phyloP scores from a whole-genome alignment of 2,797 vertebrate species.

The Eremophila alpestris region DNA sequence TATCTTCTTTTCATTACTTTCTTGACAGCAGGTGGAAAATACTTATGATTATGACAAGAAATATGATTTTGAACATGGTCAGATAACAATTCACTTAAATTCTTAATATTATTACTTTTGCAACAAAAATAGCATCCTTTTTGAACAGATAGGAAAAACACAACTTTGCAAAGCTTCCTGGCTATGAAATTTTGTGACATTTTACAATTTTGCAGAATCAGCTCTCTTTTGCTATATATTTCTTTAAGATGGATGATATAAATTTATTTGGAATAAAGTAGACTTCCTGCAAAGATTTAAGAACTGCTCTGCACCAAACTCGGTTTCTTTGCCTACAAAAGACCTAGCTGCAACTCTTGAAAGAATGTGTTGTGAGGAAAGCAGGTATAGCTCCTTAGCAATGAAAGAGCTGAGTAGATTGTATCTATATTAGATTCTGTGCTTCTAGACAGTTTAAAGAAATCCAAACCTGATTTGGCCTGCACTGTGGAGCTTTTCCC shows the following conservation, averaged over 20 bases:
- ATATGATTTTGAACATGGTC: neutral
- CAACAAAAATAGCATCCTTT: neutral
- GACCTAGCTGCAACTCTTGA: neutral
- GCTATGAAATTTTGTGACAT: neutral
- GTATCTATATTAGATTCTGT: slow-evolving; percentile 21
- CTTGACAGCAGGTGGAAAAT: neutral
- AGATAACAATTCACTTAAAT: neutral
- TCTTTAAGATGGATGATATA: neutral
- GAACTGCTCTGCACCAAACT: neutral
- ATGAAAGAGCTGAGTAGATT: neutral
- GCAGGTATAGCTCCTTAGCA: neutral
- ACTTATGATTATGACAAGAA: neutral
- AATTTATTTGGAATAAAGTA: neutral
- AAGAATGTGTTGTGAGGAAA: neutral
- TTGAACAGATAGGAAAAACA: neutral
- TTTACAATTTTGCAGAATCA: neutral
- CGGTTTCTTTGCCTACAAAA: neutral
- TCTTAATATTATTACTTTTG: neutral
- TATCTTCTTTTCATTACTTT: neutral
- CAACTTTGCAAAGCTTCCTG: neutral
- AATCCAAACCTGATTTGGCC: neutral
- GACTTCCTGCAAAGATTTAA: neutral
- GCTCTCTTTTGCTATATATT: neutral
- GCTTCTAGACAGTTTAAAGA: slow-evolving; percentile 5
- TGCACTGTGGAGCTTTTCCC: slow-evolving; percentile 24